Evolutionary conservation across 1,140 invertebrate genomes (phyloP).

Genomic region (Frieseomelitta varia): DNA sequence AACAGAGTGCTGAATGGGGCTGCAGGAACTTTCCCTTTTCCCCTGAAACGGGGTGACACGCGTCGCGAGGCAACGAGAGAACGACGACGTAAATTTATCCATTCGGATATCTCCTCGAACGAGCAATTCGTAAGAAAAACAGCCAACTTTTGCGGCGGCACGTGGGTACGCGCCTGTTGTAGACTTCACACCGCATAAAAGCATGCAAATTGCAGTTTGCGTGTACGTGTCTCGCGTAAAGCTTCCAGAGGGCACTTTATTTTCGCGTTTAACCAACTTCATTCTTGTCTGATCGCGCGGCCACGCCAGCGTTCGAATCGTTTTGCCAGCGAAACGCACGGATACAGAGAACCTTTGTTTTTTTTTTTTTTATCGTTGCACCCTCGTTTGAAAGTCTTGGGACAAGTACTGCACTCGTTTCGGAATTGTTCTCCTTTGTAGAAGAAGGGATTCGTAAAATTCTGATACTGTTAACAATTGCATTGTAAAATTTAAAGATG

Average conservation of each 20-base stretch:
- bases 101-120: conserved; percentile 15
- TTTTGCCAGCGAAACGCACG: neutral
- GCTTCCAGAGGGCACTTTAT: conserved; percentile 36
- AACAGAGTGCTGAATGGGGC: too few species aligned
- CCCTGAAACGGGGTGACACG: neutral
- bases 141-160: conserved; percentile 43
- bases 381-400: too few species aligned
- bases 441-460: too few species aligned
- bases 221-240: conserved; percentile 47
- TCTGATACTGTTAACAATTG: too few species aligned
- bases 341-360: too few species aligned
- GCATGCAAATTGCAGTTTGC: conserved; percentile 57
- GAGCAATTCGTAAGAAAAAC: conserved; percentile 32
- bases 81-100: conserved; percentile 30
- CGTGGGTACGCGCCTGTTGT: conserved; percentile 52
- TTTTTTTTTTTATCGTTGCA: too few species aligned
- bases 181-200: conserved; percentile 58
- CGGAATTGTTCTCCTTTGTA: too few species aligned
- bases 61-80: neutral
- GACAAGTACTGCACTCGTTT: too few species aligned
- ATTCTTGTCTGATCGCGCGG: conserved; percentile 26
- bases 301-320: neutral
- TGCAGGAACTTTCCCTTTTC: neutral
- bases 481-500: too few species aligned
- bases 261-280: conserved; percentile 51